Conservation (phyloP, 1,140 invertebrate genomes). For the Aricia agestis region DNA sequence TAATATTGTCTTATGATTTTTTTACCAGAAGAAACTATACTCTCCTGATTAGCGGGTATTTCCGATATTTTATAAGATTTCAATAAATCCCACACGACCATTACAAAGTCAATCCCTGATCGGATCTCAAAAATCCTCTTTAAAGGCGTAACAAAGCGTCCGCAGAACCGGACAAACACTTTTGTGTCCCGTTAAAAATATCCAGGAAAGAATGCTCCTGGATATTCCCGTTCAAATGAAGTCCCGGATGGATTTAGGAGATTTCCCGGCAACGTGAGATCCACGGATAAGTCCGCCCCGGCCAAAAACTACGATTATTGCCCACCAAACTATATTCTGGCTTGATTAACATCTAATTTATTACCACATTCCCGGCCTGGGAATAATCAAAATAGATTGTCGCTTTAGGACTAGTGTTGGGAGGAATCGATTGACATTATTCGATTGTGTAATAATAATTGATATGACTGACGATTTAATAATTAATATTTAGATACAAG, state of each 20-base stretch:
- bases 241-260: conserved; percentile 19
- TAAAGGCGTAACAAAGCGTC: conserved; percentile 3
- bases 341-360: conserved; percentile 47
- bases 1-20: too few relatives aligned
- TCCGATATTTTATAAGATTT: neutral
- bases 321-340: conserved; percentile 23
- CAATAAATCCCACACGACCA: neutral
- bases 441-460: too few relatives aligned
- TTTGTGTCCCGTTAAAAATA: conserved; percentile 12
- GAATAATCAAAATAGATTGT: conserved; percentile 39
- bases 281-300: conserved; percentile 12
- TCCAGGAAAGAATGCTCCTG: conserved; percentile 2
- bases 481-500: too few relatives aligned
- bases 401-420: conserved; percentile 19
- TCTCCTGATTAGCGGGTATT: neutral
- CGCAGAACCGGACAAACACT: neutral
- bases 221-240: conserved; percentile 14
- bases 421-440: neutral
- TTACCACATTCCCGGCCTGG: conserved; percentile 30
- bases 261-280: conserved; percentile 17
- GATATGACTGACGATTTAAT: too few relatives aligned
- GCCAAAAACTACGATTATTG: conserved; percentile 28
- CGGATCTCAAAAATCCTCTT: conserved; percentile 10
- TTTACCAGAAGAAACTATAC: neutral
- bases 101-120: conserved; percentile 6